These are phyloP conservation scores for Caradrina kadenii DNA, from an alignment of 2,888 invertebrate species.

Conservation along the genomic window DNA sequence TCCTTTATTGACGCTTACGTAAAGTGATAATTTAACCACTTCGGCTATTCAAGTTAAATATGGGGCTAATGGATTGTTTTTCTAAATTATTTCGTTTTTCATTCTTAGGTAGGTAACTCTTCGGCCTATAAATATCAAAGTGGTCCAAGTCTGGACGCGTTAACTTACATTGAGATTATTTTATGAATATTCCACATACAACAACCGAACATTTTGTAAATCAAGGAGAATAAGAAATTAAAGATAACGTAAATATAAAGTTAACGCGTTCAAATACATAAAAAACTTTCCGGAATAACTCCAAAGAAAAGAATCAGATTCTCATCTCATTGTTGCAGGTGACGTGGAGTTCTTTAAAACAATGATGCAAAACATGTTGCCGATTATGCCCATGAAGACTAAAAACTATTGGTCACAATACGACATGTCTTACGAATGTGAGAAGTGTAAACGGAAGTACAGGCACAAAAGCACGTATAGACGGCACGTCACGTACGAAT, in stretches of 20 bases:
- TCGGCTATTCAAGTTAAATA: slow-evolving; percentile 3
- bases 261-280: slow-evolving; percentile 46
- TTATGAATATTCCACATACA: neutral
- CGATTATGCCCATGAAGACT: slow-evolving; percentile 87
- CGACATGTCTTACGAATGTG: slow-evolving; percentile 89
- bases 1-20: slow-evolving; percentile 7
- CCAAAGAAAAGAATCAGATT: slow-evolving; percentile 59
- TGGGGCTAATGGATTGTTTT: slow-evolving; percentile 10
- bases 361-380: slow-evolving; percentile 88
- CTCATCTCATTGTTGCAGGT: slow-evolving; percentile 86
- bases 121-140: slow-evolving; percentile 11
- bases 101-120: slow-evolving; percentile 48
- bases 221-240: neutral
- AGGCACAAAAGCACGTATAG: slow-evolving; percentile 93
- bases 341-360: slow-evolving; percentile 88
- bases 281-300: slow-evolving; percentile 6
- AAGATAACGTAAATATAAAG: slow-evolving; percentile 24
- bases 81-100: neutral
- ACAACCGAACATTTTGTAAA: slow-evolving; percentile 5
- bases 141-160: slow-evolving; percentile 30
- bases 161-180: slow-evolving; percentile 35
- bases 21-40: slow-evolving; percentile 23
- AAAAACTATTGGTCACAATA: slow-evolving; percentile 88
- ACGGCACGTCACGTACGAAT: slow-evolving; percentile 93
- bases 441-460: slow-evolving; percentile 93